These are phyloP conservation scores for Manis javanica DNA, from an alignment of 2,797 vertebrate species.

Conservation along the genomic window DNA sequence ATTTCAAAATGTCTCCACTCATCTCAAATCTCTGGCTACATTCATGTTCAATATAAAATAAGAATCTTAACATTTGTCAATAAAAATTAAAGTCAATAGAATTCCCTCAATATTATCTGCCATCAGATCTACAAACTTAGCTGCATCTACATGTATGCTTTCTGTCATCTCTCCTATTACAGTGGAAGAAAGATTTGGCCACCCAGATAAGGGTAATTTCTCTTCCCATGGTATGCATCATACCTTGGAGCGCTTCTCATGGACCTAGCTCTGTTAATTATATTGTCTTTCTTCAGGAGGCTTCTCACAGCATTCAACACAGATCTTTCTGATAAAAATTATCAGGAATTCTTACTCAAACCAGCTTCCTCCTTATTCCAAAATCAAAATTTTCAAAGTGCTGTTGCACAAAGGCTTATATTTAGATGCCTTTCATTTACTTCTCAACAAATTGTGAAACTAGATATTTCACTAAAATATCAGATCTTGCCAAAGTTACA, in stretches of 20 bases:
- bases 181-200: neutral
- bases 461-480: constrained; percentile 20
- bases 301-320: constrained; percentile 4
- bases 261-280: neutral
- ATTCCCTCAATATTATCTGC: neutral
- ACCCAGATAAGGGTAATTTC: neutral
- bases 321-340: neutral
- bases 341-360: neutral
- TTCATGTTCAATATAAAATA: constrained; percentile 1
- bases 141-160: neutral
- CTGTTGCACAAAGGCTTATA: neutral
- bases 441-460: neutral
- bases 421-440: neutral
- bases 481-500: neutral
- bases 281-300: neutral
- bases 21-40: neutral
- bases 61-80: neutral
- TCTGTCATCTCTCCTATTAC: neutral
- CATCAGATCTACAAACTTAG: neutral
- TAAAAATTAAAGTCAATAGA: constrained; percentile 4
- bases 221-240: neutral
- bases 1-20: neutral
- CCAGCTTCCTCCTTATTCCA: neutral
- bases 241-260: neutral
- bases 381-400: neutral